Base-by-base conservation (phyloP, 2,113 vertebrate species). In the Tringa solitaria region DNA sequence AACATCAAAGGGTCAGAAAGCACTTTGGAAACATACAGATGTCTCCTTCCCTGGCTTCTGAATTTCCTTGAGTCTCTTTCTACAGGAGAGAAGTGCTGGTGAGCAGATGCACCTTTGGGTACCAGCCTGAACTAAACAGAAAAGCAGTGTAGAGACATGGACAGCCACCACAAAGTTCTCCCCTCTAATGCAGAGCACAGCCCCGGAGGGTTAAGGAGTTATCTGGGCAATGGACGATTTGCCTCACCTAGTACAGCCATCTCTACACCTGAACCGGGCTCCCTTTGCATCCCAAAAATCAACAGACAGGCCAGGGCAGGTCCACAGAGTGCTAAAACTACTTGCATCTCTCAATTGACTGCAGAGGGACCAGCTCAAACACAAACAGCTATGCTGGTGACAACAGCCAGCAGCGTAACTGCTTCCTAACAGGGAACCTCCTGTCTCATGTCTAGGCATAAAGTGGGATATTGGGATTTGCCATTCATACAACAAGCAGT, bases 81-180 rank as follows among this genome's bases (percentile, higher is more conserved):
- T 53, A 41, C 3, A 39, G 63, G 37, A 60, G 14, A 67, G 26
- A 75, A 70, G 35, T 0, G 0, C 51, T 45, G 14, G 11, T 20
- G 26, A 67, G 53, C 59, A 53, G 57, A 51, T 82, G 27, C 53
- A n/a, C 48, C 35, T 91, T 35, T 33, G n/a, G 18, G 64, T 70
- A 45, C 28, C 32, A 12, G 46, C 10, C 43, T 33, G 6, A 89
- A 81, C 10, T 28, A 68, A 85, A 70, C 11, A 28, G 14, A 70
- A 35, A 53, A 69, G 45, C 45, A 73, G 32, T 2, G 1, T 0
- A 67, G 12, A 54, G 16, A 39, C 6, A 1, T 5, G 9, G 12
- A 1, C 10, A 81, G 17, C 16, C 50, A 67, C 24, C 50, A 60
- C 6, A 0, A 0, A 84, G 22, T 22, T 57, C 24, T 37, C 37